Conservation (phyloP, 2,113 vertebrate genomes). For the Callocephalon fimbriatum region DNA sequence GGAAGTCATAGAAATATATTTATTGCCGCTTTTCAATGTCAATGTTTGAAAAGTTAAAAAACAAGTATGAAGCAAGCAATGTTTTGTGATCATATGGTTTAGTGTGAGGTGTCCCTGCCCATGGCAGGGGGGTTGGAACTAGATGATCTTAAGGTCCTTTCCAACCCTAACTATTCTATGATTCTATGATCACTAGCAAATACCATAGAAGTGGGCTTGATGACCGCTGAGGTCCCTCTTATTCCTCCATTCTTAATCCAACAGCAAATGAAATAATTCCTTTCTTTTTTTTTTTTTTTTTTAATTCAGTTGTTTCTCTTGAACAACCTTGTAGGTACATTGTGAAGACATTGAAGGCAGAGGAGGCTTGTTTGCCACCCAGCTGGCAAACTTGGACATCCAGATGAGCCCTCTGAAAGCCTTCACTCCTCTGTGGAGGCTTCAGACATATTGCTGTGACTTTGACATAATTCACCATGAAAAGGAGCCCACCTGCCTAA, state of each 20-base stretch:
- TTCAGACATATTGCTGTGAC: neutral
- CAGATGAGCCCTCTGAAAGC: neutral
- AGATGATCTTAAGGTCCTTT: too few relatives aligned
- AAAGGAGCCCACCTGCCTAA: neutral
- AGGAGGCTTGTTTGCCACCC: neutral
- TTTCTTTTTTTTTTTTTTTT: neutral
- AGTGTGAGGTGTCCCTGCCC: too few relatives aligned
- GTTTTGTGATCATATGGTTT: neutral
- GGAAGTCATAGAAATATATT: neutral
- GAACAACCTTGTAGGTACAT: neutral
- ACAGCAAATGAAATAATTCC: neutral
- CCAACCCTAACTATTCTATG: too few relatives aligned
- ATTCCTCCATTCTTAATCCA: neutral
- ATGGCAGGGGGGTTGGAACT: too few relatives aligned
- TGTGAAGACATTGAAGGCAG: neutral
- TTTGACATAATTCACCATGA: neutral
- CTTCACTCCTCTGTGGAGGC: neutral
- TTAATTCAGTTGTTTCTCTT: neutral
- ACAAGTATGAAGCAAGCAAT: neutral
- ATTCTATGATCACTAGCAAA: neutral
- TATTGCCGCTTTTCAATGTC: neutral
- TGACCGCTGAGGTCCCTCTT: neutral
- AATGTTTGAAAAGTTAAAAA: neutral
- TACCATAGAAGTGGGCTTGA: neutral
- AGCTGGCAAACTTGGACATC: neutral